Evolutionary conservation across 2,113 vertebrate genomes (phyloP).

Genomic region (Galeopterus variegatus): DNA sequence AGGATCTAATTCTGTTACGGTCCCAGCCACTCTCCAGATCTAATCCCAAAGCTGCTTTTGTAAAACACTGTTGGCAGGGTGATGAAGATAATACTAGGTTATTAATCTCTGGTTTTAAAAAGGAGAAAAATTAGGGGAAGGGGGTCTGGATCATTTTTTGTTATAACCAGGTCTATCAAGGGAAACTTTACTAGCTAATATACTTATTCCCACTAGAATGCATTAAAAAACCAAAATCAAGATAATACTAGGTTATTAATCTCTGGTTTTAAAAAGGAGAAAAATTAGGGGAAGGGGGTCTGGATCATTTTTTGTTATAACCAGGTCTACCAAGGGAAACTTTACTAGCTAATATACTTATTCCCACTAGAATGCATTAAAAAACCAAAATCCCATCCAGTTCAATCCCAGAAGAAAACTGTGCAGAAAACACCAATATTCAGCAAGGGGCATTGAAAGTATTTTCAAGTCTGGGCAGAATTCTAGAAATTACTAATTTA

Average conservation of each 20-base stretch:
- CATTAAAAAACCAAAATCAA: constrained; percentile 13
- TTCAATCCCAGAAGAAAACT: constrained; percentile 49
- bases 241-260: background rate
- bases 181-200: background rate
- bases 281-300: background rate
- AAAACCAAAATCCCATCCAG: constrained; percentile 15
- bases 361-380: constrained; percentile 1
- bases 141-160: background rate
- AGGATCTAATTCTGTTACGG: background rate
- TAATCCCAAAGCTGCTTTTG: background rate
- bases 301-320: constrained; percentile 10
- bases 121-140: background rate
- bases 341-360: constrained; percentile 2
- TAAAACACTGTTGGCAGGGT: background rate
- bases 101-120: background rate
- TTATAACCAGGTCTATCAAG: constrained; percentile 9
- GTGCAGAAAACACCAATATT: background rate
- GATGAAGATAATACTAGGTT: background rate
- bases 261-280: background rate
- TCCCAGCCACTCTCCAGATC: background rate
- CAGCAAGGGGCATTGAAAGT: background rate
- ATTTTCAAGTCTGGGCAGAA: constrained; percentile 60
- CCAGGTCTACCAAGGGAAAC: constrained; percentile 11
- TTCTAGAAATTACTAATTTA: constrained; percentile 52
- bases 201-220: constrained; percentile 22